Percentiles rank a stretch among this genome's conserved stretches.
Evolutionary conservation across 2,888 invertebrate species (phyloP).

Genomic region (Clivina fossor): DNA sequence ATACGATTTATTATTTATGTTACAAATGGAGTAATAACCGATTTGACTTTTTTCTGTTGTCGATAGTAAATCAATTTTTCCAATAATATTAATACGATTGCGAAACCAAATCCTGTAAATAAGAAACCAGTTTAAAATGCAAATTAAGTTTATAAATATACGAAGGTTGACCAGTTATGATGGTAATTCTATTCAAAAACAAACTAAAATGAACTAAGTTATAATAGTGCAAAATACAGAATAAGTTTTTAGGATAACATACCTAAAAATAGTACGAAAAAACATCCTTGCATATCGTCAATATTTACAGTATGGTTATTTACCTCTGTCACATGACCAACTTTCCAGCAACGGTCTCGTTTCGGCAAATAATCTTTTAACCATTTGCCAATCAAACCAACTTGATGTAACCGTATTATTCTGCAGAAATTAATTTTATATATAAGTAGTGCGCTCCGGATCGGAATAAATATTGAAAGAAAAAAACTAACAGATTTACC

Average conservation of each 20-base stretch:
- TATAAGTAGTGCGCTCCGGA: no score
- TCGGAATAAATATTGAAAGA: no score
- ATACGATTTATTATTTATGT: slow-evolving; percentile 5
- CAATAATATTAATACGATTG: slow-evolving; percentile 12
- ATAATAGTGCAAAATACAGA: background rate
- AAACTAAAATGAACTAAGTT: no score
- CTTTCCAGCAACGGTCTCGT: slow-evolving; percentile 78
- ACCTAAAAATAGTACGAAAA: slow-evolving; percentile 82
- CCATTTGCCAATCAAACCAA: slow-evolving; percentile 85
- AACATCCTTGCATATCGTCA: slow-evolving; percentile 91
- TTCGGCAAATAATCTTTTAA: slow-evolving; percentile 73
- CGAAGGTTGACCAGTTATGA: slow-evolving; percentile 11
- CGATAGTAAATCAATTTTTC: slow-evolving; percentile 18
- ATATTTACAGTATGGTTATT: slow-evolving; percentile 86
- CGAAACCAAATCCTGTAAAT: slow-evolving; percentile 19
- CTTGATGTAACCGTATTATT: slow-evolving; percentile 78
- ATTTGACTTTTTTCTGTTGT: slow-evolving; percentile 24
- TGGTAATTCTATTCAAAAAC: no score
- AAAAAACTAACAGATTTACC: no score
- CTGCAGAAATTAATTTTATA: slow-evolving; percentile 51
- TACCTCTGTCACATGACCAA: slow-evolving; percentile 64
- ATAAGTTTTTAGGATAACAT: slow-evolving; percentile 41
- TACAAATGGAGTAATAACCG: slow-evolving; percentile 26
- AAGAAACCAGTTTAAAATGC: slow-evolving; percentile 21
- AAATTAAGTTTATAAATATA: slow-evolving; percentile 11